phyloP scores from a whole-genome alignment of 2,888 invertebrate genomes.

The Hecatera dysodea region DNA sequence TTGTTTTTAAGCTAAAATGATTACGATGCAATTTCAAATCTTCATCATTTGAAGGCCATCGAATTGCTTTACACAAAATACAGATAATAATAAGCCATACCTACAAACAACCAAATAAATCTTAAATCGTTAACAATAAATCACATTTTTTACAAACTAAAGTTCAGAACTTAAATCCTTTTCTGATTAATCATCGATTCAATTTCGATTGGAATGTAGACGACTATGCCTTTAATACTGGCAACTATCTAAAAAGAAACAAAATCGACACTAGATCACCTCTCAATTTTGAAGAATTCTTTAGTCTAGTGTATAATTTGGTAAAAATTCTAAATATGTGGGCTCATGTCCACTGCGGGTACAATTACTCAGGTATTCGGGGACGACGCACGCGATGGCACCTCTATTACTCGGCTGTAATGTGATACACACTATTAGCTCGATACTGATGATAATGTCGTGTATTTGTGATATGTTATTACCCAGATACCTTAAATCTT shows the following conservation, averaged over 20 bases:
- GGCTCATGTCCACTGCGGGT: slow-evolving; percentile 60
- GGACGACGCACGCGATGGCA: slow-evolving; percentile 64
- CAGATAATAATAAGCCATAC: slow-evolving; percentile 7
- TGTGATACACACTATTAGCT: slow-evolving; percentile 56
- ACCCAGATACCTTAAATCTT: background rate
- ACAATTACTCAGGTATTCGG: slow-evolving; percentile 75
- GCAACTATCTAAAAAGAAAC: slow-evolving; percentile 36
- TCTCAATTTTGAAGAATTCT: slow-evolving; percentile 66
- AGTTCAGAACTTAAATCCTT: slow-evolving; percentile 42
- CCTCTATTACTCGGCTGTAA: slow-evolving; percentile 63
- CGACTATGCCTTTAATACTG: slow-evolving; percentile 38
- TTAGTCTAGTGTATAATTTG: slow-evolving; percentile 74
- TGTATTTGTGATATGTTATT: slow-evolving; percentile 38
- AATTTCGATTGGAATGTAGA: slow-evolving; percentile 61
- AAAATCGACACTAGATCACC: slow-evolving; percentile 46
- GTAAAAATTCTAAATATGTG: slow-evolving; percentile 75
- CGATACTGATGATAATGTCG: slow-evolving; percentile 53
- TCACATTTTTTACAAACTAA: slow-evolving; percentile 48
- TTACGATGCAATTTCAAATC: slow-evolving; percentile 20
- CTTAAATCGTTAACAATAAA: slow-evolving; percentile 54
- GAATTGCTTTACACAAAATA: background rate
- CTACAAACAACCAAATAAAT: slow-evolving; percentile 22
- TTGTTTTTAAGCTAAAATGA: background rate
- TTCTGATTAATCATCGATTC: slow-evolving; percentile 59
- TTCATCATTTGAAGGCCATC: slow-evolving; percentile 19